Percentiles rank a stretch among this genome's conserved stretches.
Evolutionary conservation across 2,888 invertebrate genomes (phyloP).

Genomic region (Dasypogon diadema): DNA sequence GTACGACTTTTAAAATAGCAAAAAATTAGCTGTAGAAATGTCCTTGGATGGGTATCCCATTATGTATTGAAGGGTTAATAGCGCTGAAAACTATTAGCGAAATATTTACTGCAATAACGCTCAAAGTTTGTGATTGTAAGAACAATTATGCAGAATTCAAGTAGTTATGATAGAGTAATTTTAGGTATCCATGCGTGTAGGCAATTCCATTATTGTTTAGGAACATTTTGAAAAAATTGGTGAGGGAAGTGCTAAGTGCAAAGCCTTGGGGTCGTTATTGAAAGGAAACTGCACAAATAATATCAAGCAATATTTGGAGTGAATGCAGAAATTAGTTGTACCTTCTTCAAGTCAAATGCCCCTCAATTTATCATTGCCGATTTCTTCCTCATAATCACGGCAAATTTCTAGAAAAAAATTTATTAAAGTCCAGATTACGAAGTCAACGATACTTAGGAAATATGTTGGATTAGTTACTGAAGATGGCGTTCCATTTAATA

Average conservation of each 20-base stretch:
- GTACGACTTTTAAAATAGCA: no score
- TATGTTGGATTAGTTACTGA: conserved; percentile 57
- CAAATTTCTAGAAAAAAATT: not conserved
- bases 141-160: not conserved
- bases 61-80: no score
- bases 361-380: not conserved
- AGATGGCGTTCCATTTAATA: conserved; percentile 54
- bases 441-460: not conserved
- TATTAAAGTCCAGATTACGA: not conserved
- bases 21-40: no score
- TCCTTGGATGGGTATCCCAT: no score
- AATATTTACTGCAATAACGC: not conserved
- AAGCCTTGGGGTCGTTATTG: not conserved
- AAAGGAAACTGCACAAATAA: not conserved
- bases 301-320: not conserved
- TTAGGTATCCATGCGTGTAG: not conserved
- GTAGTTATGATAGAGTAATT: no score
- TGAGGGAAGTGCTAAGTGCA: not conserved
- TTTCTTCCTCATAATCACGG: not conserved
- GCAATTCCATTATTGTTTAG: not conserved
- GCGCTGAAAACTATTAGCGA: no score
- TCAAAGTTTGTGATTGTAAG: not conserved
- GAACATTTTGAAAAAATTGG: not conserved
- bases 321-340: not conserved
- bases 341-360: not conserved